These are phyloP conservation scores for Anastrepha ludens DNA, from an alignment of 1,140 invertebrate genomes.

Conservation along the genomic window DNA sequence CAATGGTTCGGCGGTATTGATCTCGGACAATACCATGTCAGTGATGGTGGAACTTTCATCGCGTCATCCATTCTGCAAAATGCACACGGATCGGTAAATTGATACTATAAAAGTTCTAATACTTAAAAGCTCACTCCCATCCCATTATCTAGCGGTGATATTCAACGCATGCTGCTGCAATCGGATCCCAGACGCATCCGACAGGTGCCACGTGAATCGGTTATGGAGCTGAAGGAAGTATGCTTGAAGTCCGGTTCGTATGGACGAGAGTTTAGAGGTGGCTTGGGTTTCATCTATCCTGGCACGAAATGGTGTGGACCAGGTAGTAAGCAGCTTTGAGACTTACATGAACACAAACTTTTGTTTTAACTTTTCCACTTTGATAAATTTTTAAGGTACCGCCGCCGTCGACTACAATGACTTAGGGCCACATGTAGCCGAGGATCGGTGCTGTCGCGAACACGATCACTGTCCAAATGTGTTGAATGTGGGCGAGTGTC, in stretches of 20 bases:
- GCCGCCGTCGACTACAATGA: constrained; percentile 79
- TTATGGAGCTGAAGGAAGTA: constrained; percentile 78
- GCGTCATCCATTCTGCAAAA: constrained; percentile 77
- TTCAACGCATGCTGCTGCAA: constrained; percentile 78
- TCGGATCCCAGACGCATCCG: constrained; percentile 78
- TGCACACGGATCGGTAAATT: constrained; percentile 77
- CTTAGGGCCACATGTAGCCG: constrained; percentile 79
- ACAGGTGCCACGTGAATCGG: constrained; percentile 78
- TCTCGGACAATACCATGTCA: constrained; percentile 80
- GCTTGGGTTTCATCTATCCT: constrained; percentile 75
- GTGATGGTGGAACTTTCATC: constrained; percentile 80
- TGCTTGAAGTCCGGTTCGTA: constrained; percentile 75
- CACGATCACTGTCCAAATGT: constrained; percentile 84
- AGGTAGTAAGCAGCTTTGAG: constrained; percentile 68
- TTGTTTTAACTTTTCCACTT: not conserved
- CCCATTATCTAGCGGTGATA: constrained; percentile 75
- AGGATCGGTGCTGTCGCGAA: constrained; percentile 84
- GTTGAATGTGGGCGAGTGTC: constrained; percentile 78
- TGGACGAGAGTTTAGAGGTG: constrained; percentile 73
- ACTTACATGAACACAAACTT: not conserved
- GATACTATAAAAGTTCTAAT: not conserved
- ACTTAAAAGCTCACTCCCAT: not conserved
- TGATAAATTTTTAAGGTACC: constrained; percentile 69
- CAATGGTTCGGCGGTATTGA: constrained; percentile 75
- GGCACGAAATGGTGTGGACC: constrained; percentile 87